These are phyloP conservation scores for Perognathus longimembris DNA, from an alignment of 2,113 vertebrate genomes.

Conservation along the genomic window DNA sequence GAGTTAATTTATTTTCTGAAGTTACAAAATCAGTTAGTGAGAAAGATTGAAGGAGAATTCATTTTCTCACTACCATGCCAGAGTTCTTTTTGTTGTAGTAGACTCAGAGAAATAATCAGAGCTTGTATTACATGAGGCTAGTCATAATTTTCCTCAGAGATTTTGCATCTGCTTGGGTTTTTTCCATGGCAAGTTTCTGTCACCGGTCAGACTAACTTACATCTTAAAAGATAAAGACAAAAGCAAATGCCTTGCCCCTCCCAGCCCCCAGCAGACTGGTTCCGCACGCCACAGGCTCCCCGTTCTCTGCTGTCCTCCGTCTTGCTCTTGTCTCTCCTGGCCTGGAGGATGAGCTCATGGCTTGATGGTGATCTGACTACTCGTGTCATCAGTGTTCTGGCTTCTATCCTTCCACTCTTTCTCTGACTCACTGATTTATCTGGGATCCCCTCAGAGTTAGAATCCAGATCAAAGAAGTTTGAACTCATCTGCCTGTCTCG, in stretches of 20 bases:
- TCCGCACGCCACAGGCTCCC: too few relatives aligned
- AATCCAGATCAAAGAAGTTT: slow-evolving; percentile 68
- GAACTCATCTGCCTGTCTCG: slow-evolving; percentile 42
- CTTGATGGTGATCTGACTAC: slow-evolving; percentile 61
- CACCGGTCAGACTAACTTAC: slow-evolving; percentile 21
- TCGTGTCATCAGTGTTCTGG: slow-evolving; percentile 63
- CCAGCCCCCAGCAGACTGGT: not conserved
- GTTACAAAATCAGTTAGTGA: slow-evolving; percentile 62
- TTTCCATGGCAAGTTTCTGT: slow-evolving; percentile 61
- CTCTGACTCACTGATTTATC: slow-evolving; percentile 75
- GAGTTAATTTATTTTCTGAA: slow-evolving; percentile 54
- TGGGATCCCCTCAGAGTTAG: slow-evolving; percentile 51
- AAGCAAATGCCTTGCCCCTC: not conserved
- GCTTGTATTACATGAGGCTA: slow-evolving; percentile 15
- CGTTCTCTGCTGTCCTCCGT: not conserved
- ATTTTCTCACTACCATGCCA: slow-evolving; percentile 4
- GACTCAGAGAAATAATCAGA: slow-evolving; percentile 19
- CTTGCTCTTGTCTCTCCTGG: slow-evolving; percentile 32
- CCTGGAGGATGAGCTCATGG: slow-evolving; percentile 61
- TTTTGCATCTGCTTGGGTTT: slow-evolving; percentile 57
- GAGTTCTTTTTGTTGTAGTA: slow-evolving; percentile 32
- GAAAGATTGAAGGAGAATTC: slow-evolving; percentile 15
- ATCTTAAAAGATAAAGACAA: slow-evolving; percentile 37
- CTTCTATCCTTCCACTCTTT: slow-evolving; percentile 36
- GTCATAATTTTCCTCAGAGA: slow-evolving; percentile 43